These are phyloP conservation scores for Sylvia borin DNA, from an alignment of 2,797 vertebrate species.

Conservation along the genomic window DNA sequence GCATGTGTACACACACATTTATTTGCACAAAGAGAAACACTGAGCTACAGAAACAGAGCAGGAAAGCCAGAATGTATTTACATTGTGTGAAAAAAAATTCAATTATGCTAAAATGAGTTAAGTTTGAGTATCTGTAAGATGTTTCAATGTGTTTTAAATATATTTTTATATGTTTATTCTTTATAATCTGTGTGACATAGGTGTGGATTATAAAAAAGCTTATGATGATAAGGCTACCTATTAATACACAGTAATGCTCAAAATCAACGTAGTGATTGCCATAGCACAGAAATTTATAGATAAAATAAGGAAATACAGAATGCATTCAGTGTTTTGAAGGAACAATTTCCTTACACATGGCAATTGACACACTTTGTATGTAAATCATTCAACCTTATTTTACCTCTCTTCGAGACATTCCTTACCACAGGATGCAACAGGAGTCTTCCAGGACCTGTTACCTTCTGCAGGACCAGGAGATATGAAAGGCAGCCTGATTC, in stretches of 20 bases:
- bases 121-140: background rate
- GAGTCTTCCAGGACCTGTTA: background rate
- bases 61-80: background rate
- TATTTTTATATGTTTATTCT: background rate
- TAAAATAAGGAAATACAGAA: background rate
- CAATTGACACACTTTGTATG: background rate
- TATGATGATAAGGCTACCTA: background rate
- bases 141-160: background rate
- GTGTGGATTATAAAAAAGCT: background rate
- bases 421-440: background rate
- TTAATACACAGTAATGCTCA: background rate
- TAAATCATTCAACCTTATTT: background rate
- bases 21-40: background rate
- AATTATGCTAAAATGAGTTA: background rate
- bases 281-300: background rate
- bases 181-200: background rate
- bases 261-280: background rate
- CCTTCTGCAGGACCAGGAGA: background rate
- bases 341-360: background rate
- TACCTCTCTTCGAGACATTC: background rate
- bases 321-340: background rate
- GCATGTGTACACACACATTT: background rate
- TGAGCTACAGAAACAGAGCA: background rate
- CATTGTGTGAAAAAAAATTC: background rate
- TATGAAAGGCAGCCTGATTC: background rate